Evolutionary conservation across 2,113 vertebrate species (phyloP).

Genomic region (Butorides virescens): DNA sequence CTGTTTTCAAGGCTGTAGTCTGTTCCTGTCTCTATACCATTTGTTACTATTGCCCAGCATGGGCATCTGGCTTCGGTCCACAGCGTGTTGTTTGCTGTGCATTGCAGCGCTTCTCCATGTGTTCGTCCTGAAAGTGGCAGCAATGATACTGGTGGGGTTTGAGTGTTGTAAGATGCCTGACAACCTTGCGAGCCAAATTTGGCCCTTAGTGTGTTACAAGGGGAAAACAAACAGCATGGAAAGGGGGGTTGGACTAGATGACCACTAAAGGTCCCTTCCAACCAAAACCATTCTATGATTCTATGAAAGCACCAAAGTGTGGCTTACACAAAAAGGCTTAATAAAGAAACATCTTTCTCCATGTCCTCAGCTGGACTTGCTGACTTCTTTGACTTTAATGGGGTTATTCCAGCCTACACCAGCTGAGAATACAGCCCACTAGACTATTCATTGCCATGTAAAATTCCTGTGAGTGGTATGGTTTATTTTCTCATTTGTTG

Average conservation of each 20-base stretch:
- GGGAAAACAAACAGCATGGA: background rate
- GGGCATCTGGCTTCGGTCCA: background rate
- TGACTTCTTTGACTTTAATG: background rate
- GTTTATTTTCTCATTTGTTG: constrained; percentile 14
- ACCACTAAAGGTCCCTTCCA: too few relatives aligned
- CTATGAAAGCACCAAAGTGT: background rate
- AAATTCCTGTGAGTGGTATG: background rate
- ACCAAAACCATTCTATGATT: too few relatives aligned
- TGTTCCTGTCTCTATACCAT: background rate
- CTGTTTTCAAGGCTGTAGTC: background rate
- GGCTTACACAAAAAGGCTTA: background rate
- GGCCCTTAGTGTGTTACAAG: background rate
- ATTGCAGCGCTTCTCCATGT: background rate
- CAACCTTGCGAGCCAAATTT: background rate
- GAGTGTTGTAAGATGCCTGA: background rate
- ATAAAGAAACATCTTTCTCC: background rate
- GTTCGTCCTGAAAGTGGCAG: background rate
- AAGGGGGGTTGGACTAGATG: background rate
- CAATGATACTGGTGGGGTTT: background rate
- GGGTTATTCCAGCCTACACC: background rate
- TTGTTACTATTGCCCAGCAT: background rate
- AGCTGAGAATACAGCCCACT: background rate
- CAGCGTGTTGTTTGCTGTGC: background rate
- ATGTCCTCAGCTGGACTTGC: background rate
- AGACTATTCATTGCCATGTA: background rate